phyloP scores from a whole-genome alignment of 2,113 vertebrate species.

The Nerophis lumbriciformis region DNA sequence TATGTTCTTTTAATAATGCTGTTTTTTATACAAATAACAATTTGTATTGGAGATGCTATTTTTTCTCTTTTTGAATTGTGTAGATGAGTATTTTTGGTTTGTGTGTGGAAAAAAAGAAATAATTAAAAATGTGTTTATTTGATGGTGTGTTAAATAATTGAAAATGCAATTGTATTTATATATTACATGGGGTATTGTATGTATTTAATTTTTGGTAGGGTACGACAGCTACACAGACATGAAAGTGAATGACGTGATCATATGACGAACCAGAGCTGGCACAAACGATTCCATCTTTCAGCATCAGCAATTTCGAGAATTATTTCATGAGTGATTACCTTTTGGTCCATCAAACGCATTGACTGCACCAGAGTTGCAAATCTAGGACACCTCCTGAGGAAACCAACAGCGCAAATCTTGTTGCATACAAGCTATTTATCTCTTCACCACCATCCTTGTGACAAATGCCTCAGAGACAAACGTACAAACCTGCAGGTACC shows the following conservation, averaged over 20 bases:
- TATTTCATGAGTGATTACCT: slow-evolving; percentile 58
- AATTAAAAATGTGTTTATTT: too few relatives aligned
- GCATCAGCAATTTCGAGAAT: slow-evolving; percentile 42
- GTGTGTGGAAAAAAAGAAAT: too few relatives aligned
- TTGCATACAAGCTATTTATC: slow-evolving; percentile 42
- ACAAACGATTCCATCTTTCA: slow-evolving; percentile 27
- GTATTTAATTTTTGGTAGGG: too few relatives aligned
- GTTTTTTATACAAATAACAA: too few relatives aligned
- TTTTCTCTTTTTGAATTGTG: too few relatives aligned
- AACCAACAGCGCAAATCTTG: slow-evolving; percentile 34
- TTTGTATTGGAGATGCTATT: too few relatives aligned
- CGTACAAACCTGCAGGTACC: slow-evolving; percentile 58
- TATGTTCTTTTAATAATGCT: too few relatives aligned
- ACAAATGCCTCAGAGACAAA: slow-evolving; percentile 53
- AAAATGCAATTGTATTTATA: too few relatives aligned
- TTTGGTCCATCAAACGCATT: slow-evolving; percentile 51
- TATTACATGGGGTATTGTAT: too few relatives aligned
- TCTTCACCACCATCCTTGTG: slow-evolving; percentile 37
- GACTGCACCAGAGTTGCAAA: slow-evolving; percentile 40
- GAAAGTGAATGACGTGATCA: slow-evolving; percentile 10
- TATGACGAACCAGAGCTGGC: slow-evolving; percentile 45
- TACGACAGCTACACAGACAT: neutral
- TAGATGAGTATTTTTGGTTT: too few relatives aligned
- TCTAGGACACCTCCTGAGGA: slow-evolving; percentile 57
- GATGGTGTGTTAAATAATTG: too few relatives aligned